phyloP scores from a whole-genome alignment of 2,888 invertebrate genomes.

The Microplitis manilae region DNA sequence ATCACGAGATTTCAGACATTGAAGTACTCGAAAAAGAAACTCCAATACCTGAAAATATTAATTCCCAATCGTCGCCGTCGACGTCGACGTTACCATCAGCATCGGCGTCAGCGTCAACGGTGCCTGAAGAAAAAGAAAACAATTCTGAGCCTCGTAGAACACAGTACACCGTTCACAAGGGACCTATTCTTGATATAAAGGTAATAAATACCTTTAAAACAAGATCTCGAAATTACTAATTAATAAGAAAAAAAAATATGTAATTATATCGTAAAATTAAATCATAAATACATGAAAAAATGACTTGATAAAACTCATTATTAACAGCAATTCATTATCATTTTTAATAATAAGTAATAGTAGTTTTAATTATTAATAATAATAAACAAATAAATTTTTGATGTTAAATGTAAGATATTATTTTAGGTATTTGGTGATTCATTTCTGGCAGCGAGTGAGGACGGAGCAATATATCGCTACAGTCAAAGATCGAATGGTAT shows the following conservation, averaged over 20 bases:
- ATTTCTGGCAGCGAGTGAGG: conserved; percentile 78
- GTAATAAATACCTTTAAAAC: conserved; percentile 55
- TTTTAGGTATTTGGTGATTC: conserved; percentile 76
- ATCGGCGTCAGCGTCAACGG: background rate
- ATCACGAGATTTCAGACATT: conserved; percentile 12
- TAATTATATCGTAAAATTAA: background rate
- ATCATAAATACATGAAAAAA: background rate
- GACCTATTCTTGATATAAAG: conserved; percentile 70
- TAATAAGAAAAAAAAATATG: background rate
- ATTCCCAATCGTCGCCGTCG: conserved; percentile 1
- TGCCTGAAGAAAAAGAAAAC: conserved; percentile 30
- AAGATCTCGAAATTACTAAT: background rate
- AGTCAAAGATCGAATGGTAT: conserved; percentile 74
- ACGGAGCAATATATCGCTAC: conserved; percentile 78
- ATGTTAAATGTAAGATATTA: conserved; percentile 25
- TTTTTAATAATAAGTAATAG: background rate
- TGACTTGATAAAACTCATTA: background rate
- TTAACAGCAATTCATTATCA: background rate
- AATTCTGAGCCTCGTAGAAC: conserved; percentile 51
- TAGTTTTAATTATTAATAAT: background rate
- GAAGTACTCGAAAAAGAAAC: conserved; percentile 19
- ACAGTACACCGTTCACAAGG: conserved; percentile 66
- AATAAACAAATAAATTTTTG: background rate
- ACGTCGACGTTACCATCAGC: background rate
- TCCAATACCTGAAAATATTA: background rate